Evolutionary conservation across 2,888 invertebrate genomes (phyloP).

Genomic region (Trichopoda pennipes): DNA sequence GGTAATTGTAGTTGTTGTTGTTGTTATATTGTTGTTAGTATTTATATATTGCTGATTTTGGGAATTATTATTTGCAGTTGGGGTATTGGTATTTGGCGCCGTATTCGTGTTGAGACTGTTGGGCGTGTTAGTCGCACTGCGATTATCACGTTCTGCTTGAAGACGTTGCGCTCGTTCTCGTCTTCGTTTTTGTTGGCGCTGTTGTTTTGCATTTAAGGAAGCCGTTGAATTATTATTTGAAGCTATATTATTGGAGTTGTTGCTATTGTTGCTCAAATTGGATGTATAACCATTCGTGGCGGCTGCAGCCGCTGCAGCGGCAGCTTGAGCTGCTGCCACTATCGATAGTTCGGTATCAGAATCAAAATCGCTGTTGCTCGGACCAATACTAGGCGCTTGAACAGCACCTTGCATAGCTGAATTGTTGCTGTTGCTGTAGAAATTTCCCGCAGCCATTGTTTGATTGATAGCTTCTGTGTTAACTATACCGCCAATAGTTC

Average conservation of each 20-base stretch:
- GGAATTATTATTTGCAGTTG: conserved; percentile 65
- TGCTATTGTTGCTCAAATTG: conserved; percentile 66
- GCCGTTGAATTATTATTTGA: conserved; percentile 69
- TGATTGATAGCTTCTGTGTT: conserved; percentile 41
- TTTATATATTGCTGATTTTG: conserved; percentile 54
- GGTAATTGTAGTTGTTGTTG: conserved; percentile 69
- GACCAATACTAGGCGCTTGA: conserved; percentile 67
- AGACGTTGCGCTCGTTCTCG: conserved; percentile 95
- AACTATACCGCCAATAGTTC: conserved; percentile 44
- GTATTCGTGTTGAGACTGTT: conserved; percentile 72
- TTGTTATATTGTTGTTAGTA: conserved; percentile 41
- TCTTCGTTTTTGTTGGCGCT: conserved; percentile 89
- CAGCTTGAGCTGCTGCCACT: conserved; percentile 75
- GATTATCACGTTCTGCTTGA: conserved; percentile 89
- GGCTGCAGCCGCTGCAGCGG: conserved; percentile 70
- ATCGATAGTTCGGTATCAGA: conserved; percentile 79
- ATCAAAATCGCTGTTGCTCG: conserved; percentile 77
- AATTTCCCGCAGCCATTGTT: conserved; percentile 27
- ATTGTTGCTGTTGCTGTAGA: conserved; percentile 52
- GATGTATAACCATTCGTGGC: conserved; percentile 73
- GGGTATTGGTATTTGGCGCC: conserved; percentile 35
- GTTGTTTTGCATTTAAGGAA: conserved; percentile 78
- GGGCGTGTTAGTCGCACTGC: conserved; percentile 76
- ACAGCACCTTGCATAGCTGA: conserved; percentile 35
- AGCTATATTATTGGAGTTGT: conserved; percentile 57